phyloP scores from a whole-genome alignment of 2,113 vertebrate species.

The Stigmatopora argus region DNA sequence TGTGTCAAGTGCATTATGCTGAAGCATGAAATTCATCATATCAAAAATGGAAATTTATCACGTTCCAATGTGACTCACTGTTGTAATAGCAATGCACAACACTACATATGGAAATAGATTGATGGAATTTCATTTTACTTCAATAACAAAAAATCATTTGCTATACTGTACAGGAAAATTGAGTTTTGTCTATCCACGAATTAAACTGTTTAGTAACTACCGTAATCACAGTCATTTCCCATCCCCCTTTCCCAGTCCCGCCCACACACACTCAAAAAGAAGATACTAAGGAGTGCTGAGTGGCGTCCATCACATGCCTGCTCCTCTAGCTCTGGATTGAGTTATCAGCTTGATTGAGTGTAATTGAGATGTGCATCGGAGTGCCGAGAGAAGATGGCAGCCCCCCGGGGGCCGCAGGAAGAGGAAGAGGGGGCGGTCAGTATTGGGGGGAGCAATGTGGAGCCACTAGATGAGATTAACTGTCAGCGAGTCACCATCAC shows the following conservation, averaged over 20 bases:
- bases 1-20: too few species aligned
- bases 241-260: not conserved
- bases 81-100: too few species aligned
- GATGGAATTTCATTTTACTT: too few species aligned
- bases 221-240: not conserved
- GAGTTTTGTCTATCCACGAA: not conserved
- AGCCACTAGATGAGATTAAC: slow-evolving; percentile 51
- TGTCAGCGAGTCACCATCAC: slow-evolving; percentile 18
- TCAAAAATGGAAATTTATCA: too few species aligned
- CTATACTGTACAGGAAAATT: not conserved
- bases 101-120: too few species aligned
- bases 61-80: too few species aligned
- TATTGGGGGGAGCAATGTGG: slow-evolving; percentile 40
- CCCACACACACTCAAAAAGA: not conserved
- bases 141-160: too few species aligned
- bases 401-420: slow-evolving; percentile 38
- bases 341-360: slow-evolving; percentile 60
- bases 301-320: slow-evolving; percentile 50
- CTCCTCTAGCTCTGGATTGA: slow-evolving; percentile 55
- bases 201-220: not conserved
- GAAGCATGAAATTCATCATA: too few species aligned
- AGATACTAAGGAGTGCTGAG: slow-evolving; percentile 23
- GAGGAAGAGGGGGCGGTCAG: slow-evolving; percentile 16
- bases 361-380: slow-evolving; percentile 64
- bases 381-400: slow-evolving; percentile 46